A percentile compares a stretch with the other conserved stretches of the same genome.
Conservation (phyloP, 2,888 invertebrate genomes). For the Orthonychiurus folsomi region DNA sequence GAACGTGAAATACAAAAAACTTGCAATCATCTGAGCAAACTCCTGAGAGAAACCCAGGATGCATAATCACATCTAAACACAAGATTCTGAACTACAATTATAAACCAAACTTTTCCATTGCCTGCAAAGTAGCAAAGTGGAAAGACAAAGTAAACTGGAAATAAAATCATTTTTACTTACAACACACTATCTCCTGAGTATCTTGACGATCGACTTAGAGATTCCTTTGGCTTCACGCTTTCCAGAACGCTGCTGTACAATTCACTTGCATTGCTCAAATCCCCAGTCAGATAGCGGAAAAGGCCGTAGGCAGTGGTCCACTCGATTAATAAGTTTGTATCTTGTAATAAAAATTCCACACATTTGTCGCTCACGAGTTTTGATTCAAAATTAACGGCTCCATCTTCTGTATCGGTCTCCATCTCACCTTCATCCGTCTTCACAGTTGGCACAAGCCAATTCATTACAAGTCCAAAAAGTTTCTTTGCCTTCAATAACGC, state of each 20-base stretch:
- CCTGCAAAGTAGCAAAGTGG: too few relatives aligned
- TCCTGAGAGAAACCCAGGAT: too few relatives aligned
- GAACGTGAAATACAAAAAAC: too few relatives aligned
- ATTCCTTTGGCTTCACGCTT: conserved; percentile 14
- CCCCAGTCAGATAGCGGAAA: conserved; percentile 32
- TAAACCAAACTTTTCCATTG: too few relatives aligned
- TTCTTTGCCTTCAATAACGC: conserved; percentile 31
- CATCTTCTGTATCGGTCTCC: conserved; percentile 10
- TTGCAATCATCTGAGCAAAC: too few relatives aligned
- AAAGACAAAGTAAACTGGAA: too few relatives aligned
- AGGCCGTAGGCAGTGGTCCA: conserved; percentile 30
- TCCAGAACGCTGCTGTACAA: conserved; percentile 23
- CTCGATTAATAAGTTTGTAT: conserved; percentile 31
- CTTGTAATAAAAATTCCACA: conserved; percentile 32
- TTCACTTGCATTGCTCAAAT: conserved; percentile 25
- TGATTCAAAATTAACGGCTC: conserved; percentile 12
- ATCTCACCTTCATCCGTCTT: conserved; percentile 3
- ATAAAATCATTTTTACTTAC: too few relatives aligned
- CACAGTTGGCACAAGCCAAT: conserved; percentile 17
- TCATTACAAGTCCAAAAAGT: conserved; percentile 28
- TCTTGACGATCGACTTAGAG: conserved; percentile 21
- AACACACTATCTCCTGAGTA: conserved; percentile 26
- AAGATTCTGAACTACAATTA: too few relatives aligned
- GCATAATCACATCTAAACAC: too few relatives aligned
- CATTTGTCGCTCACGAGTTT: conserved; percentile 32